Evolutionary conservation across 1,140 invertebrate species (phyloP), one percentile per base, ranked within the genome.

Genomic region (Pseudobourletiella spinata): DNA sequence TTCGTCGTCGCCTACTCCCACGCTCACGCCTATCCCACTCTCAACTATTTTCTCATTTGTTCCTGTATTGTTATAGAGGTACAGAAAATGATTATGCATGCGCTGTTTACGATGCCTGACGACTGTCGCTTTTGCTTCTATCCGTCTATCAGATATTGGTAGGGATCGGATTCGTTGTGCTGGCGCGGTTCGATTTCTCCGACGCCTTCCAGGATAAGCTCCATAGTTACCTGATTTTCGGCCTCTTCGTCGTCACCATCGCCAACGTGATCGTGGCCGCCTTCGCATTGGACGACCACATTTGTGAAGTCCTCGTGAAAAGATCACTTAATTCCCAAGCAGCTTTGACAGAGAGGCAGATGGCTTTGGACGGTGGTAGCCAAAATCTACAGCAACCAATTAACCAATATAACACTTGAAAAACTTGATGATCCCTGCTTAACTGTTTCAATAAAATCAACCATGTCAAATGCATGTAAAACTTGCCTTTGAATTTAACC

Each of bases 41-140:
- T 70, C 2, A 67, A 67, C 60, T 70, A 70, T 43, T 67, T 70
- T 56, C 65, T 70, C 25, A 59, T 70, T 20, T 65, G 60, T 30
- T 50, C 61, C 28, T 63, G 65, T 46, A 65, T 70, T 26, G 35
- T 70, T 30, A 58, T 70, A 22, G 68, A 70, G 57, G 68, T 39
- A 39, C 16, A 52, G 29, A 59, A 52, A 25, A 11, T 25, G 8
- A 57, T 35, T 48, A 3, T 57, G 26, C 14, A 42, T n/a, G n/a
- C n/a, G n/a, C n/a, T n/a, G n/a, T n/a, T n/a, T n/a, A n/a, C n/a
- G n/a, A n/a, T n/a, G n/a, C n/a, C n/a, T n/a, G n/a, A n/a, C n/a
- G n/a, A n/a, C n/a, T n/a, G n/a, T n/a, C n/a, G n/a, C n/a, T n/a
- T n/a, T n/a, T n/a, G n/a, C n/a, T n/a, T n/a, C n/a, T n/a, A n/a